Conservation (phyloP, 2,888 invertebrate genomes). For the Agrenia bidenticulata region DNA sequence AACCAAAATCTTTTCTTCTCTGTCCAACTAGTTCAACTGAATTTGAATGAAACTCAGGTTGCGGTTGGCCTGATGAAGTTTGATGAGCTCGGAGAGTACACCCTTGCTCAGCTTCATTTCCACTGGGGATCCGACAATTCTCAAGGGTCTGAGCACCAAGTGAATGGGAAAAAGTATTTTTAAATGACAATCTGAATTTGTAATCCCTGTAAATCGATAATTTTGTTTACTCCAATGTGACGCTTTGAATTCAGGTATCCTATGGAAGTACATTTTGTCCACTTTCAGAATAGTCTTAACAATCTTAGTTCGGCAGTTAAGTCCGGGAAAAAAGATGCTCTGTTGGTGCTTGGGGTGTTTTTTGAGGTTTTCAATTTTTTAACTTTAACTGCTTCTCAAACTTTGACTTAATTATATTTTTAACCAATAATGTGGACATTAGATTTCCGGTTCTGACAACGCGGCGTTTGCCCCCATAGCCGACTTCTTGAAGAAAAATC, state of each 20-base stretch:
- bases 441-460: no score
- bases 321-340: not conserved
- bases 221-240: not conserved
- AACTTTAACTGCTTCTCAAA: not conserved
- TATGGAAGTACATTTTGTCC: conserved; percentile 43
- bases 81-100: not conserved
- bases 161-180: conserved; percentile 3
- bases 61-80: no score
- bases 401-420: no score
- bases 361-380: not conserved
- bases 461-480: no score
- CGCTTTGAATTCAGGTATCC: conserved; percentile 25
- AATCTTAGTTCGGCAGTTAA: no score
- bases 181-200: not conserved
- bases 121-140: conserved; percentile 1
- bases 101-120: not conserved
- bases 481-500: no score
- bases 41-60: no score
- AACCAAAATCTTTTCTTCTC: no score
- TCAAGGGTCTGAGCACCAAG: conserved; percentile 4
- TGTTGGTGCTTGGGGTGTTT: not conserved
- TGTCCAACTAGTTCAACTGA: no score
- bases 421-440: no score
- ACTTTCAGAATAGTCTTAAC: not conserved
- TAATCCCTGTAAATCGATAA: no score